Evolutionary conservation across 2,797 vertebrate species (phyloP).

Genomic region (Calcarius lapponicus): DNA sequence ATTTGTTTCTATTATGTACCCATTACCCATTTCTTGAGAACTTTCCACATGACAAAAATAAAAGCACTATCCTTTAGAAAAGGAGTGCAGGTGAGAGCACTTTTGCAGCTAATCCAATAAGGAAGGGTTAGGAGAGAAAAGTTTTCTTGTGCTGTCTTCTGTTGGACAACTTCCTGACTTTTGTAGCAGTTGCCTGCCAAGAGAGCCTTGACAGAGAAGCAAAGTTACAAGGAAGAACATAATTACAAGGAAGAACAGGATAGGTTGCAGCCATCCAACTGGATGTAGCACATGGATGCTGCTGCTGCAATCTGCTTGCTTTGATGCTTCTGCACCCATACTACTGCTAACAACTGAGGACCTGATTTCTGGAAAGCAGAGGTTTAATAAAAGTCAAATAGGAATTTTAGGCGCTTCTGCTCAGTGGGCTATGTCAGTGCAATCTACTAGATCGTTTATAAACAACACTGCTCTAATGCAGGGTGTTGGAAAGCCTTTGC

Average conservation of each 20-base stretch:
- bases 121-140: background rate
- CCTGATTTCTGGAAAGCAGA: background rate
- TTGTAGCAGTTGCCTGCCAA: background rate
- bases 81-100: background rate
- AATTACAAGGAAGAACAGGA: background rate
- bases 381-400: background rate
- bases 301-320: background rate
- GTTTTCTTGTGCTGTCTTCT: background rate
- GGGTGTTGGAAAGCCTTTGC: background rate
- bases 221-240: background rate
- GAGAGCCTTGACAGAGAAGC: background rate
- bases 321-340: background rate
- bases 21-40: background rate
- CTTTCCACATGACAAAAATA: background rate
- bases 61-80: background rate
- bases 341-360: background rate
- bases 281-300: background rate
- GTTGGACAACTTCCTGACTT: background rate
- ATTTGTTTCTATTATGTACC: background rate
- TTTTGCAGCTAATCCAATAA: background rate
- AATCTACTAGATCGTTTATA: background rate
- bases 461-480: background rate
- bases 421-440: background rate
- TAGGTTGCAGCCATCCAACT: background rate
- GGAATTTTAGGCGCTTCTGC: background rate